Conservation (phyloP, 37 sponge, comb jelly and placozoan genomes). For the Oopsacas minuta region DNA sequence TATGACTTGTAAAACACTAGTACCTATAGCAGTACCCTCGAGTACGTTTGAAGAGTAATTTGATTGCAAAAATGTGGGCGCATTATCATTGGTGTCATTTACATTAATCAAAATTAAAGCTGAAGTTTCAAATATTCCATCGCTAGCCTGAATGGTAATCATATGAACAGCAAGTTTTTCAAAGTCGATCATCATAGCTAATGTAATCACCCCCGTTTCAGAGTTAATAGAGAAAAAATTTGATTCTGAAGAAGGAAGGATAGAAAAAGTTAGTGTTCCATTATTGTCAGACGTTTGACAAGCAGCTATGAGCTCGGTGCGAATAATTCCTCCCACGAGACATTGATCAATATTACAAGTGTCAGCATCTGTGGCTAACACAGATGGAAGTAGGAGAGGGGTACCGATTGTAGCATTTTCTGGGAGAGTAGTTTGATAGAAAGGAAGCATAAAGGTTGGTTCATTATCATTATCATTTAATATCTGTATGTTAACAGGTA, state of each 20-base stretch:
- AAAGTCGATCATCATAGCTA: neutral
- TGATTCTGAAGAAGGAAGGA: neutral
- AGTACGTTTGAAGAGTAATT: neutral
- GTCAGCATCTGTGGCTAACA: neutral
- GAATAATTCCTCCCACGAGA: neutral
- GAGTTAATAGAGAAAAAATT: neutral
- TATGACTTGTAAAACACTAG: neutral
- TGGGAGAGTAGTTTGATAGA: neutral
- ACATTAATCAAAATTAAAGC: neutral
- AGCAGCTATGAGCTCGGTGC: neutral
- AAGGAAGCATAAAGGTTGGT: neutral
- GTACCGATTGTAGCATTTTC: neutral
- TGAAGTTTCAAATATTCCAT: neutral
- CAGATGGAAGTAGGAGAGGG: neutral
- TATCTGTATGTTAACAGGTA: neutral
- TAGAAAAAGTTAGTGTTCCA: neutral
- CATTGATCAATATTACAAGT: neutral
- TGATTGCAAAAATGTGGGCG: neutral
- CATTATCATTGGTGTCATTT: constrained; percentile 7
- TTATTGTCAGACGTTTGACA: neutral
- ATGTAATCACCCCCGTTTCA: neutral
- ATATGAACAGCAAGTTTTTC: neutral
- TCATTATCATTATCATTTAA: neutral
- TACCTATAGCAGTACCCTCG: neutral
- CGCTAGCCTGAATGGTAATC: neutral